phyloP scores from a whole-genome alignment of 2,113 vertebrate species.

The Antigone vipio region DNA sequence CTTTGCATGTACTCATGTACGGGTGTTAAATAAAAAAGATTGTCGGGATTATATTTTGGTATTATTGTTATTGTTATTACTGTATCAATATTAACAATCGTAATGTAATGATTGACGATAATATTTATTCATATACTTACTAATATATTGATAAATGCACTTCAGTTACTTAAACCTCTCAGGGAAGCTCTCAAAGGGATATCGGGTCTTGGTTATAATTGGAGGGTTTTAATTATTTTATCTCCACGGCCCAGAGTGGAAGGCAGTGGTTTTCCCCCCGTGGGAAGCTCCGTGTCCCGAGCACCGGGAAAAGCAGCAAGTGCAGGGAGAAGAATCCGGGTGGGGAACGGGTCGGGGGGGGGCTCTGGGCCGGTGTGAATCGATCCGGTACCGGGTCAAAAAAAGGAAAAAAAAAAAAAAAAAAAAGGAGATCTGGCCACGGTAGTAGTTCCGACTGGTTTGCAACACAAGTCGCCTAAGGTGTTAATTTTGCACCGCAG shows the following conservation, averaged over 20 bases:
- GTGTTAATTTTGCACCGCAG: neutral
- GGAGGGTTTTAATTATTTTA: neutral
- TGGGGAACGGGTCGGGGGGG: neutral
- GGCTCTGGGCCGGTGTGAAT: neutral
- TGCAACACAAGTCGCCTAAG: neutral
- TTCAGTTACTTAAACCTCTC: neutral
- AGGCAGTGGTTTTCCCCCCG: neutral
- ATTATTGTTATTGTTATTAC: neutral
- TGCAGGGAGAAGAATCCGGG: neutral
- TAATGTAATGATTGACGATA: no score
- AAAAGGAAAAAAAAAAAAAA: neutral
- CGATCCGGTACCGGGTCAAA: rapidly evolving
- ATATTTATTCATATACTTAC: neutral
- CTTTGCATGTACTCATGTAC: rapidly evolving
- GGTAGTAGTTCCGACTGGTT: rapidly evolving
- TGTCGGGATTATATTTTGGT: rapidly evolving
- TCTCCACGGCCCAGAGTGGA: neutral
- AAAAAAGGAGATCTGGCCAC: rapidly evolving
- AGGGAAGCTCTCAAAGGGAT: neutral
- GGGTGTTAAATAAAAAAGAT: neutral
- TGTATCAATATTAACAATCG: neutral
- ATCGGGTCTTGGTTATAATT: neutral
- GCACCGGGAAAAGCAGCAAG: neutral
- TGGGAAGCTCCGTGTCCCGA: neutral
- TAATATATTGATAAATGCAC: neutral